phyloP scores from a whole-genome alignment of 2,113 vertebrate genomes.

The Oncorhynchus masou region DNA sequence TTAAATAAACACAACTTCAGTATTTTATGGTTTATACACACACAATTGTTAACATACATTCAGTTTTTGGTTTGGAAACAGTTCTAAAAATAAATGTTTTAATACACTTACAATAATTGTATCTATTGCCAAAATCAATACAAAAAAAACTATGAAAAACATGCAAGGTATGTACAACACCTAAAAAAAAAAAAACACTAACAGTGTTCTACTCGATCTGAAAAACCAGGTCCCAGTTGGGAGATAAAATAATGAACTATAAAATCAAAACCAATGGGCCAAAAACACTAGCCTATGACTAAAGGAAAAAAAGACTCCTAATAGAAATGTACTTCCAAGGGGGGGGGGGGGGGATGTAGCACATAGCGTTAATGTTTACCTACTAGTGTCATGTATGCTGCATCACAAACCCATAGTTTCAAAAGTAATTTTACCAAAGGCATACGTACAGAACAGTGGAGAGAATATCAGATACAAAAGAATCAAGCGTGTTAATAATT shows the following conservation, averaged over 20 bases:
- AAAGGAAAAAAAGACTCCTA: background rate
- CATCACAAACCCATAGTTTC: conserved; percentile 47
- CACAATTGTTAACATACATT: conserved; percentile 55
- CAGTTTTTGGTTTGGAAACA: conserved; percentile 62
- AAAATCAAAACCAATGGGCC: background rate
- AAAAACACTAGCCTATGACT: background rate
- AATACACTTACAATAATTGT: conserved; percentile 54
- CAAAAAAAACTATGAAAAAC: conserved; percentile 46
- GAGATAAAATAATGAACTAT: background rate
- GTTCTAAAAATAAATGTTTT: conserved; percentile 52
- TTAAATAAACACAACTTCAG: conserved; percentile 49
- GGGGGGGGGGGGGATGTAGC: background rate
- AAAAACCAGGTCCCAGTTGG: no score
- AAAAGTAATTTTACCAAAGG: conserved; percentile 51
- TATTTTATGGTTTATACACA: conserved; percentile 62
- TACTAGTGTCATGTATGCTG: conserved; percentile 25
- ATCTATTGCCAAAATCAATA: conserved; percentile 59
- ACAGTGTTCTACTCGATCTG: no score
- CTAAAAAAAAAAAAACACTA: background rate
- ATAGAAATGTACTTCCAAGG: background rate
- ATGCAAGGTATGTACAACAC: conserved; percentile 58
- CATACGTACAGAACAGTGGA: conserved; percentile 28
- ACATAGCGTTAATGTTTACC: background rate
- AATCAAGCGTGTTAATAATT: conserved; percentile 35
- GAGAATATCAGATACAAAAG: conserved; percentile 49